Evolutionary conservation across 2,113 vertebrate species (phyloP), one percentile per base, ranked within the genome.

Genomic region (Egretta garzetta): DNA sequence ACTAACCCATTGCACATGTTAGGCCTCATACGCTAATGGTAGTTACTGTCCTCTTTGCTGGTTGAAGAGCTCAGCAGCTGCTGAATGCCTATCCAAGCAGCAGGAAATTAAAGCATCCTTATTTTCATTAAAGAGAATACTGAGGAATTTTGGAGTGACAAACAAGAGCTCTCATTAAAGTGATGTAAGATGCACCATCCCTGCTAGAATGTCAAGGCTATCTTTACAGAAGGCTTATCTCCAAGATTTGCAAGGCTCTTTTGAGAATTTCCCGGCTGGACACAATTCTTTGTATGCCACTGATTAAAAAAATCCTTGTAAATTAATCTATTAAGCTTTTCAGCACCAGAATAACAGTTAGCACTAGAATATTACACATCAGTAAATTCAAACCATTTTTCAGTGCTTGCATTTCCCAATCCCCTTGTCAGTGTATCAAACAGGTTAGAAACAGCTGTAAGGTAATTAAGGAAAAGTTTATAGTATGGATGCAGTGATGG

Each of bases 381-480:
- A 64, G 39, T 86, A 49, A 49, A 88, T 75, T 53, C 26, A 88
- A 30, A 92, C 59, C 37, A 43, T 67, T 79, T 82, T 72, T 89
- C 60, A 41, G 60, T 92, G 83, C 68, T 88, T 93, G 47, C 30
- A n/a, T 84, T 93, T 97, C 49, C 53, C 39, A 79, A 0, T 88
- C 47, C n/a, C 37, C 47, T 64, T 92, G 50, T 59, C 75, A 74
- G 43, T 71, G 52, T 35, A 45, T 81, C 70, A 66, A 5, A 53
- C 73, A 80, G 60, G 56, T 81, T 82, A 95, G 89, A 95, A 96
- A 93, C 68, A 85, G 60, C 76, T 73, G 6, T 72, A 27, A 68
- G 77, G 30, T 88, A 91, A 82, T 93, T 84, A 74, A 81, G 74
- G 30, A 52, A 20, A 77, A 84, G n/a, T 64, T 85, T 35, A 15